phyloP scores from a whole-genome alignment of 1,140 invertebrate species.

The Eupeodes corollae region DNA sequence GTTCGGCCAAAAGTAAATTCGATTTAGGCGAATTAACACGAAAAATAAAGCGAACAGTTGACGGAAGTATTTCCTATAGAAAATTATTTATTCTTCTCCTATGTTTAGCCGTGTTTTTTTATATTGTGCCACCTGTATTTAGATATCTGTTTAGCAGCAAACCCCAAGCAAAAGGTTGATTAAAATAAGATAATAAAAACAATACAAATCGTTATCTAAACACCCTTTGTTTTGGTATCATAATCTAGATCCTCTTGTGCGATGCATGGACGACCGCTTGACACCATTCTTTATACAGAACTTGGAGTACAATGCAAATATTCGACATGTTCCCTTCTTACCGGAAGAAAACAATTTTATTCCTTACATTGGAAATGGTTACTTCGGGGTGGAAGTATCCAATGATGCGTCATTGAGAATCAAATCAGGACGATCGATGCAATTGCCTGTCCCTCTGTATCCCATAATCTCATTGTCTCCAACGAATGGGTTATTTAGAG shows the following conservation, averaged over 20 bases:
- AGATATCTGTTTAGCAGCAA: slow-evolving; percentile 47
- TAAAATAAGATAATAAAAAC: slow-evolving; percentile 1
- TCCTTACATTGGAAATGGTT: slow-evolving; percentile 71
- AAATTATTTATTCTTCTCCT: slow-evolving; percentile 51
- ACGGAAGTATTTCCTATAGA: slow-evolving; percentile 52
- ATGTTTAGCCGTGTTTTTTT: slow-evolving; percentile 49
- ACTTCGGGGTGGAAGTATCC: slow-evolving; percentile 53
- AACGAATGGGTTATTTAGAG: slow-evolving; percentile 38
- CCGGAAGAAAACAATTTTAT: slow-evolving; percentile 48
- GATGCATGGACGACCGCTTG: slow-evolving; percentile 53
- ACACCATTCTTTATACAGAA: slow-evolving; percentile 47
- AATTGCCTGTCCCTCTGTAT: slow-evolving; percentile 57
- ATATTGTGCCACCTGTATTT: slow-evolving; percentile 50
- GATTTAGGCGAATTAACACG: slow-evolving; percentile 41
- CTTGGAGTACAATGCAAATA: slow-evolving; percentile 54
- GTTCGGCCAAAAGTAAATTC: slow-evolving; percentile 35
- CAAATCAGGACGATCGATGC: slow-evolving; percentile 57
- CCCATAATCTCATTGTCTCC: slow-evolving; percentile 54
- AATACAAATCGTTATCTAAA: not conserved
- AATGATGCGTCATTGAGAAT: slow-evolving; percentile 55
- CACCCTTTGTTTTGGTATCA: not conserved
- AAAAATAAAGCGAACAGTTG: slow-evolving; percentile 45
- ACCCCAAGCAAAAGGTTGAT: slow-evolving; percentile 34
- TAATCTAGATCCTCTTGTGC: slow-evolving; percentile 43
- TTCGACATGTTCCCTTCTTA: slow-evolving; percentile 44